phyloP scores from a whole-genome alignment of 2,888 invertebrate species.

The Spialia ferax region DNA sequence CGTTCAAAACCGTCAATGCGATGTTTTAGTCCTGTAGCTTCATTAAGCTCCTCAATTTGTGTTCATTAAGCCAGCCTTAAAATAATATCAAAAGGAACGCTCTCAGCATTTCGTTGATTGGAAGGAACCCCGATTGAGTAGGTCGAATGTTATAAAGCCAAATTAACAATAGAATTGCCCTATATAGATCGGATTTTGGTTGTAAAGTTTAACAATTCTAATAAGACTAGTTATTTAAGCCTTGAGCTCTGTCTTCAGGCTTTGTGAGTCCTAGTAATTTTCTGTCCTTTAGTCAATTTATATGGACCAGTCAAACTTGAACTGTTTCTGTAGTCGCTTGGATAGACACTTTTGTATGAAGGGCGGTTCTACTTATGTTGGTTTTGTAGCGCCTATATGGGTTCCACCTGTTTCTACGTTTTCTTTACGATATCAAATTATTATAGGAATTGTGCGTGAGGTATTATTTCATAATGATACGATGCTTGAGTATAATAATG shows the following conservation, averaged over 20 bases:
- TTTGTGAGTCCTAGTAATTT: conserved; percentile 46
- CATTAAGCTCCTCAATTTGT: conserved; percentile 31
- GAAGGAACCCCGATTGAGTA: conserved; percentile 19
- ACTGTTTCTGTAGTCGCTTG: conserved; percentile 4
- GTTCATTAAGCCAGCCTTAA: conserved; percentile 32
- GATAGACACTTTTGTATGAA: background rate
- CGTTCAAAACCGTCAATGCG: conserved; percentile 7
- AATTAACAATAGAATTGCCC: conserved; percentile 37
- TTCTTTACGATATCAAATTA: conserved; percentile 35
- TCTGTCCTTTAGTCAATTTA: conserved; percentile 45
- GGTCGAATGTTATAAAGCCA: conserved; percentile 36
- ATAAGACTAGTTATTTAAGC: conserved; percentile 39
- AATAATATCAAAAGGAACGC: conserved; percentile 37
- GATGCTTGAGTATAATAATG: background rate
- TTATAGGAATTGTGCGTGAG: conserved; percentile 15
- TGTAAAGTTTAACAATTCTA: conserved; percentile 45
- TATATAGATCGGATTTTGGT: conserved; percentile 39
- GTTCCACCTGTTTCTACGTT: conserved; percentile 45
- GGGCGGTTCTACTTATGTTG: conserved; percentile 16
- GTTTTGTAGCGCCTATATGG: conserved; percentile 37
- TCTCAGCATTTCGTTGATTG: conserved; percentile 22
- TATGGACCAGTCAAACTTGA: conserved; percentile 38
- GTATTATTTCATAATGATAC: conserved; percentile 11
- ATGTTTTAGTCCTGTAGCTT: conserved; percentile 20
- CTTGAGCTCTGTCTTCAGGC: conserved; percentile 42